phyloP scores from a whole-genome alignment of 2,113 vertebrate genomes.

The Eurypyga helias region DNA sequence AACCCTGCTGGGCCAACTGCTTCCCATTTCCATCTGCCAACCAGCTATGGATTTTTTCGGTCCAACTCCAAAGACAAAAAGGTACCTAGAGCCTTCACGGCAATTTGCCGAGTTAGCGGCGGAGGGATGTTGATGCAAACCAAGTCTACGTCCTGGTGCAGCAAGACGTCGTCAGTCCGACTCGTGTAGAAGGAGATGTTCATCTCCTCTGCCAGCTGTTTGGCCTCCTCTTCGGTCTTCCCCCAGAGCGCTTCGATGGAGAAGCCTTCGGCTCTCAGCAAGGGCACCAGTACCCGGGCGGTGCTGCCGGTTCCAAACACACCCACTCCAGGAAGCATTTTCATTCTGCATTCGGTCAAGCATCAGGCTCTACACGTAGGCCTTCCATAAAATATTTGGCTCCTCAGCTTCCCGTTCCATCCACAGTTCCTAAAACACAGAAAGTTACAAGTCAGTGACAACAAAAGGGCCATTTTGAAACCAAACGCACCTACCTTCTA shows the following conservation, averaged over 20 bases:
- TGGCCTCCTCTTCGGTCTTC: constrained; percentile 92
- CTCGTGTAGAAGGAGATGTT: constrained; percentile 93
- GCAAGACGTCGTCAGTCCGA: constrained; percentile 90
- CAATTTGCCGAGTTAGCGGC: constrained; percentile 93
- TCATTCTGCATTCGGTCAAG: constrained; percentile 64
- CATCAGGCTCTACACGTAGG: neutral
- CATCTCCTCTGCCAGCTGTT: constrained; percentile 89
- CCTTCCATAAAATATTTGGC: neutral
- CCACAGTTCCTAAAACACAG: constrained; percentile 53
- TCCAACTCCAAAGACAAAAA: neutral
- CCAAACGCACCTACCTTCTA: neutral
- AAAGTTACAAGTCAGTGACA: neutral
- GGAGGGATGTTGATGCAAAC: constrained; percentile 97
- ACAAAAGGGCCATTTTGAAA: neutral
- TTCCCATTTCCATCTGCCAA: neutral
- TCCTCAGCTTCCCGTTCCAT: neutral
- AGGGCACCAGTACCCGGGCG: constrained; percentile 88
- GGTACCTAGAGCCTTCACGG: constrained; percentile 95
- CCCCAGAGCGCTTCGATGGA: constrained; percentile 94
- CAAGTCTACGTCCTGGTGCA: constrained; percentile 95
- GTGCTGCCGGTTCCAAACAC: constrained; percentile 97
- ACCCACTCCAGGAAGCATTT: constrained; percentile 94
- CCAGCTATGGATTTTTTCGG: rapidly evolving
- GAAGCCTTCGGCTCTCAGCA: constrained; percentile 93
- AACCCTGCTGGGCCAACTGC: neutral